phyloP scores from a whole-genome alignment of 1,140 invertebrate genomes.

The Lepidurus apus region DNA sequence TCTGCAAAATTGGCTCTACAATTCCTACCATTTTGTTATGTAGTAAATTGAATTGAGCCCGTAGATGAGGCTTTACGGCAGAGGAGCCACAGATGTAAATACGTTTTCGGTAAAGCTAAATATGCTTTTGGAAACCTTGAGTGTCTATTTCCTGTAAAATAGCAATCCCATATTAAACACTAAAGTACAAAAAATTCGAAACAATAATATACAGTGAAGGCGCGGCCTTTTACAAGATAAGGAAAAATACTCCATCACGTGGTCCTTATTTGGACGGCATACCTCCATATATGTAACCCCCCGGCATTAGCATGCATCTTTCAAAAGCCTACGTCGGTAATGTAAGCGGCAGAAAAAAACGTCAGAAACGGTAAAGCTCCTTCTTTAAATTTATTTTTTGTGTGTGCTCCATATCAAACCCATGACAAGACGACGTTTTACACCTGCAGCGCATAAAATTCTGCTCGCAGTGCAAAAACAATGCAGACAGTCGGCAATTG shows the following conservation, averaged over 20 bases:
- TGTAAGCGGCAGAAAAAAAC: not conserved
- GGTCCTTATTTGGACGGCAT: not conserved
- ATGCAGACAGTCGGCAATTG: too few species aligned
- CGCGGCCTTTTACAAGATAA: not conserved
- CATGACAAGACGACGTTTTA: not conserved
- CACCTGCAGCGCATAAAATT: not conserved
- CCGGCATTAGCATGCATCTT: not conserved
- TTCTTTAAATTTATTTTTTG: not conserved
- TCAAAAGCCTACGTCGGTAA: not conserved
- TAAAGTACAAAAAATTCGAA: not conserved
- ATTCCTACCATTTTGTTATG: too few species aligned
- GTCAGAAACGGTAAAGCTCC: not conserved
- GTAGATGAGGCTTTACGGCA: too few species aligned
- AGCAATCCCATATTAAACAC: not conserved
- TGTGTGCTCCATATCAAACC: not conserved
- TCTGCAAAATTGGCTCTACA: too few species aligned
- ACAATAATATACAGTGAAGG: not conserved
- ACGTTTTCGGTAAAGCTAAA: too few species aligned
- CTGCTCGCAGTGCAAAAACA: not conserved
- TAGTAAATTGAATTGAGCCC: too few species aligned
- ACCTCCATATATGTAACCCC: not conserved
- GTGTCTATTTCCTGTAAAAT: too few species aligned
- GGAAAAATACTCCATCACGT: not conserved
- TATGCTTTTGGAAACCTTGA: too few species aligned
- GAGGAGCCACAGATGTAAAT: too few species aligned